These are phyloP conservation scores for Labrus mixtus DNA, from an alignment of 2,113 vertebrate species.

Conservation along the genomic window DNA sequence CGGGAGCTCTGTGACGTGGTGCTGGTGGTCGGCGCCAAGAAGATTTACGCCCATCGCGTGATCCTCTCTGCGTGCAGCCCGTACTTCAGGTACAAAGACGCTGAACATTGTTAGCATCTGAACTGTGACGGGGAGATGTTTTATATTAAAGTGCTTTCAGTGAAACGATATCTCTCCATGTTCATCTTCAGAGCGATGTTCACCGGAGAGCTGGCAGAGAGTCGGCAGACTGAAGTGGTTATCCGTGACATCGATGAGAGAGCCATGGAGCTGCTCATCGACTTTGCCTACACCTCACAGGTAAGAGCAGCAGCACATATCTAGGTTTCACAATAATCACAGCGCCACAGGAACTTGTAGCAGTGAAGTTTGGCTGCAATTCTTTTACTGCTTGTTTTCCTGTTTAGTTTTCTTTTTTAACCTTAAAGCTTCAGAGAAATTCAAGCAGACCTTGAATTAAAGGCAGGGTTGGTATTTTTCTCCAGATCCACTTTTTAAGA, in stretches of 20 bases:
- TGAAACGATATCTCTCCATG: not conserved
- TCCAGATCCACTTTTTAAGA: no score
- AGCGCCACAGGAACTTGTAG: no score
- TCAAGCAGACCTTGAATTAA: no score
- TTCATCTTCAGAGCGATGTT: conserved; percentile 91
- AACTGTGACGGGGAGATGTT: no score
- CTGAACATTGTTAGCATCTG: not conserved
- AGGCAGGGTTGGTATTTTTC: no score
- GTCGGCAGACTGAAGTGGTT: conserved; percentile 96
- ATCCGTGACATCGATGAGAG: conserved; percentile 98
- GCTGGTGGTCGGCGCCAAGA: conserved; percentile 96
- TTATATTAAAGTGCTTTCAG: not conserved
- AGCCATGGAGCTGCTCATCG: conserved; percentile 98
- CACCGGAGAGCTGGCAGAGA: conserved; percentile 96
- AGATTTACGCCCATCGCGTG: conserved; percentile 98
- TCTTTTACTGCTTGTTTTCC: no score
- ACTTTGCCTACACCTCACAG: conserved; percentile 99
- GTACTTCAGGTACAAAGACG: conserved; percentile 87
- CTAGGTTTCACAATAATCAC: no score
- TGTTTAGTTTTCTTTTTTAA: no score
- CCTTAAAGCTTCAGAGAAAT: no score
- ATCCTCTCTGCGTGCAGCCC: conserved; percentile 98
- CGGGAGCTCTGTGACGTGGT: conserved; percentile 97
- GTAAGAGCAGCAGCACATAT: conserved; percentile 47
- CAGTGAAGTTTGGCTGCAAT: no score